phyloP scores from a whole-genome alignment of 2,888 invertebrate species.

The Caenorhabditis afra region DNA sequence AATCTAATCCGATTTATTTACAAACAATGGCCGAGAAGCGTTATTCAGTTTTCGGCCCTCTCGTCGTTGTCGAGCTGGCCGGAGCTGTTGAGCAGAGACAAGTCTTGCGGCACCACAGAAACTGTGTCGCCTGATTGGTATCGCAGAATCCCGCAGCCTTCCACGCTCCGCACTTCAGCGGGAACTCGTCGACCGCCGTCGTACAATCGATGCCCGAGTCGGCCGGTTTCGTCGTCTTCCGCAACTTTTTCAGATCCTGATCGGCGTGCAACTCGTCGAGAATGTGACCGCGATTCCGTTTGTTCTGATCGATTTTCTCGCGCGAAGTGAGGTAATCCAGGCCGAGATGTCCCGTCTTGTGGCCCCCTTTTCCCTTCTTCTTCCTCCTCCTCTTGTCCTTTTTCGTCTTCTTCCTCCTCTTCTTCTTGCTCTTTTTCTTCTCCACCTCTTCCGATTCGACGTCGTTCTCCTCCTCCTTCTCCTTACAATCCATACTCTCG shows the following conservation, averaged over 20 bases:
- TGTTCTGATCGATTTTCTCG: constrained; percentile 46
- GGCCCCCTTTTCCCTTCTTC: constrained; percentile 38
- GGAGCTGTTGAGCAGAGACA: constrained; percentile 45
- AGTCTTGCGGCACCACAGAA: constrained; percentile 66
- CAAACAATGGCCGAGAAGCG: constrained; percentile 2
- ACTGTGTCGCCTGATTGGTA: constrained; percentile 65
- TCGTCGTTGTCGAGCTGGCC: constrained; percentile 2
- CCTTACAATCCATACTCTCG: constrained; percentile 37
- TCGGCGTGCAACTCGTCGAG: constrained; percentile 41
- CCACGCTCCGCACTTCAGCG: constrained; percentile 63
- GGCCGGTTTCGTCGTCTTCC: constrained; percentile 15
- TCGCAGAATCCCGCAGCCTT: constrained; percentile 65
- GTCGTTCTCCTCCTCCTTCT: constrained; percentile 22
- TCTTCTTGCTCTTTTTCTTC: constrained; percentile 17
- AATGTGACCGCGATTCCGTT: constrained; percentile 40
- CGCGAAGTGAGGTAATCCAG: constrained; percentile 36
- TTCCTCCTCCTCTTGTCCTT: constrained; percentile 46
- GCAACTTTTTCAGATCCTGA: constrained; percentile 40
- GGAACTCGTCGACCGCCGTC: constrained; percentile 56
- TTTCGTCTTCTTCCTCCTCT: constrained; percentile 26
- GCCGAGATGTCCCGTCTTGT: constrained; percentile 14
- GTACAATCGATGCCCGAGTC: constrained; percentile 45
- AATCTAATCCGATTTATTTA: too few species aligned
- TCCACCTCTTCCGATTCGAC: constrained; percentile 31
- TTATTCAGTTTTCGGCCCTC: background rate